phyloP scores from a whole-genome alignment of 2,113 vertebrate species.

The Spheniscus mendiculus region DNA sequence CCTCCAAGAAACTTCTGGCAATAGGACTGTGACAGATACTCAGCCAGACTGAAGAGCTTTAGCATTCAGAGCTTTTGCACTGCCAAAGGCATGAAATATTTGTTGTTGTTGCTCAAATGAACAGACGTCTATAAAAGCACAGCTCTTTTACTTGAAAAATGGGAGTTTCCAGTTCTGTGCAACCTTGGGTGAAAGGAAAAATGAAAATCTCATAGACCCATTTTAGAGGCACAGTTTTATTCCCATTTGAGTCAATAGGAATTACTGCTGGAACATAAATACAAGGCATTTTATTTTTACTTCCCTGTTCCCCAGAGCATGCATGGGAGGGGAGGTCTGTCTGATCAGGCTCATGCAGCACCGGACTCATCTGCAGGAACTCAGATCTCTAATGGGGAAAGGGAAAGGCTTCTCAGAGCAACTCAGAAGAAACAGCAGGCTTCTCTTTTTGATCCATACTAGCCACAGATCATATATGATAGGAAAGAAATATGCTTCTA shows the following conservation, averaged over 20 bases:
- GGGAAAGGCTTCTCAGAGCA: not conserved
- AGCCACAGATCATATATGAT: not conserved
- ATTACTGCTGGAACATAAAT: not conserved
- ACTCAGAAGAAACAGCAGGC: not conserved
- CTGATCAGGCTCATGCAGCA: not conserved
- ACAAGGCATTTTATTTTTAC: constrained; percentile 39
- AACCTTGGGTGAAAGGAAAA: not conserved
- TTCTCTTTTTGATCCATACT: not conserved
- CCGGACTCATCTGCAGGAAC: not conserved
- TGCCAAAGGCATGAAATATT: not conserved
- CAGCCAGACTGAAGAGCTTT: not conserved
- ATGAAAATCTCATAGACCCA: rapidly evolving
- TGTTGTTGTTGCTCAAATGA: not conserved
- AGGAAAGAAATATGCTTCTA: not conserved
- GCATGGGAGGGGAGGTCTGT: not conserved
- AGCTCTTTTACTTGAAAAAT: not conserved
- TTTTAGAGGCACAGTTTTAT: not conserved
- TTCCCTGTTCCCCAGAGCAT: not conserved
- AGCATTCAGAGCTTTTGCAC: constrained; percentile 18
- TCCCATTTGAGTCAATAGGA: not conserved
- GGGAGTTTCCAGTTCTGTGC: not conserved
- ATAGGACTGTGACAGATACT: not conserved
- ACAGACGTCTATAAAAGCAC: constrained; percentile 5
- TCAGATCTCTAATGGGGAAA: not conserved
- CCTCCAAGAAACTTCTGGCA: constrained; percentile 54